A percentile compares a stretch with the other conserved stretches of the same genome.
phyloP scores from a whole-genome alignment of 2,888 invertebrate genomes.

The Leptopilina syphax region DNA sequence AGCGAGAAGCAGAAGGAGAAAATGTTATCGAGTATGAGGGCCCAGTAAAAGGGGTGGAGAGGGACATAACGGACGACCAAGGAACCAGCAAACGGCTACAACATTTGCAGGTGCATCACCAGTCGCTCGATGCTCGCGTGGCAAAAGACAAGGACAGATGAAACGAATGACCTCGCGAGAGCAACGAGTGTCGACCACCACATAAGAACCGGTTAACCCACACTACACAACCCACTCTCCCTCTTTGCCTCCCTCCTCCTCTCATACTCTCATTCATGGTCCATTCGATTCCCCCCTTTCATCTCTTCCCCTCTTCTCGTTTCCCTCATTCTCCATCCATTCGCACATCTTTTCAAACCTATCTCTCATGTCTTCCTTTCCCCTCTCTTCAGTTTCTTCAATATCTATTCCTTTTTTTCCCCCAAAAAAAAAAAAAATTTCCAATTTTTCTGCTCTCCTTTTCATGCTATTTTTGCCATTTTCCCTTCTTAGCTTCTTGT shows the following conservation, averaged over 20 bases:
- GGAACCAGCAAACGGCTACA: slow-evolving; percentile 45
- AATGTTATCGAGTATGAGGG: not conserved
- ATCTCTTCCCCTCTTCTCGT: not conserved
- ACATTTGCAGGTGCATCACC: slow-evolving; percentile 69
- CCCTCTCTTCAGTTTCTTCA: not conserved
- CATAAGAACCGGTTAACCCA: slow-evolving; percentile 58
- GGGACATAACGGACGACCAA: slow-evolving; percentile 45
- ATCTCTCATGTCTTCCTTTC: slow-evolving; percentile 15
- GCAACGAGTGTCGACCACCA: slow-evolving; percentile 49
- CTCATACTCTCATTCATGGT: slow-evolving; percentile 48
- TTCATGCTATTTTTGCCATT: slow-evolving; percentile 6
- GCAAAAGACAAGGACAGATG: slow-evolving; percentile 60
- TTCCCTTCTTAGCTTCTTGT: slow-evolving; percentile 1
- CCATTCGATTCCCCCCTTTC: slow-evolving; percentile 3
- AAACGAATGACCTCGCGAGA: slow-evolving; percentile 39
- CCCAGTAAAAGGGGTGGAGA: slow-evolving; percentile 25
- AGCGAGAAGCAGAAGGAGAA: slow-evolving; percentile 42
- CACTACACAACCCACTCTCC: slow-evolving; percentile 48
- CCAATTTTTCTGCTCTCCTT: not conserved
- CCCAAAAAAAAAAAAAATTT: not conserved
- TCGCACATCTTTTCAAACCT: slow-evolving; percentile 25
- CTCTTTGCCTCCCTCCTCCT: slow-evolving; percentile 27
- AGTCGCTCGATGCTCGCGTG: slow-evolving; percentile 73
- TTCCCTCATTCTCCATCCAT: slow-evolving; percentile 19
- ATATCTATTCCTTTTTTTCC: not conserved